A percentile compares a stretch with the other conserved stretches of the same genome.
These are phyloP conservation scores for Brachionus koreanus DNA, from an alignment of 1,140 invertebrate species.

Conservation along the genomic window DNA sequence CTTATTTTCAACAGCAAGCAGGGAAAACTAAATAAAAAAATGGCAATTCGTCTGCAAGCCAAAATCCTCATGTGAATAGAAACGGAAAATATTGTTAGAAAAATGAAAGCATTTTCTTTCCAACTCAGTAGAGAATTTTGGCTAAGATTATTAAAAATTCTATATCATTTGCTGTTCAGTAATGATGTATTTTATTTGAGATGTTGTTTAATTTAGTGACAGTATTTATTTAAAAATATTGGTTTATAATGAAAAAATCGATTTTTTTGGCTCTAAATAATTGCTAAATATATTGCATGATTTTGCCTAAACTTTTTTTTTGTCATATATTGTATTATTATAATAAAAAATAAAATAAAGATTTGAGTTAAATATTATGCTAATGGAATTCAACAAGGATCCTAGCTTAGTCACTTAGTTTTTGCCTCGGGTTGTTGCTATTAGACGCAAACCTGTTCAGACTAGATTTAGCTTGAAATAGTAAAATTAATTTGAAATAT, in stretches of 20 bases:
- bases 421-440: background rate
- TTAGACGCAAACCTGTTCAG: background rate
- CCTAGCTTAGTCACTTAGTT: background rate
- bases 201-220: background rate
- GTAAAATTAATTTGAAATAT: background rate
- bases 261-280: background rate
- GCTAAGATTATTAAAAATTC: background rate
- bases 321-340: background rate
- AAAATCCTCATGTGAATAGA: background rate
- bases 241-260: slow-evolving; percentile 13
- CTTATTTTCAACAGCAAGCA: background rate
- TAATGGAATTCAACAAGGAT: slow-evolving; percentile 20
- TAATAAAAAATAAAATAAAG: slow-evolving; percentile 4
- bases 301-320: background rate
- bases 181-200: background rate
- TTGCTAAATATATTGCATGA: slow-evolving; percentile 20
- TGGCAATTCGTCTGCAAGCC: background rate
- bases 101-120: background rate
- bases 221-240: background rate
- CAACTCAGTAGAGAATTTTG: background rate
- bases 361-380: slow-evolving; percentile 7
- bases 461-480: background rate
- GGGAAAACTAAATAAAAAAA: background rate
- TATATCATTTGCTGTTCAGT: background rate
- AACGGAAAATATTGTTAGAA: background rate